Evolutionary conservation across 2,888 invertebrate genomes (phyloP).

Genomic region (Synergus umbraculus): DNA sequence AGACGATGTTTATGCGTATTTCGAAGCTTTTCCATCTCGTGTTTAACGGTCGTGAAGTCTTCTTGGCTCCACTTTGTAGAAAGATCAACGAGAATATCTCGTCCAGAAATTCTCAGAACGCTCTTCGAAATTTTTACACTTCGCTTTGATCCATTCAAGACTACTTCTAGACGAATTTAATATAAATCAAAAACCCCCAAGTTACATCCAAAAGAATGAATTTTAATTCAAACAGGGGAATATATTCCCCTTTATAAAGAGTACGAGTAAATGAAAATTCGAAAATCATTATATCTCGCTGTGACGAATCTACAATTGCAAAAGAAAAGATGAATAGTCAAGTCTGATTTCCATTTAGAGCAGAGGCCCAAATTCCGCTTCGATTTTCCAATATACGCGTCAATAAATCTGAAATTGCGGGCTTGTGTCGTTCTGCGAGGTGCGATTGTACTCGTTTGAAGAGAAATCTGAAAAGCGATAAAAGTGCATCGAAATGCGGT

Average conservation of each 20-base stretch:
- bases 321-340: constrained; percentile 24
- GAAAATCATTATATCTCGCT: not conserved
- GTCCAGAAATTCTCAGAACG: constrained; percentile 56
- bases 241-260: not conserved
- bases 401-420: constrained; percentile 39
- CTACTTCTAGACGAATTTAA: not conserved
- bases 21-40: constrained; percentile 53
- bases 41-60: constrained; percentile 58
- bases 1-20: constrained; percentile 46
- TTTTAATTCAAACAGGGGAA: not conserved
- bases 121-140: constrained; percentile 45
- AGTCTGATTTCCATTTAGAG: constrained; percentile 17
- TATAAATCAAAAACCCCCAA: not conserved
- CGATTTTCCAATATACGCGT: constrained; percentile 35
- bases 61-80: constrained; percentile 58
- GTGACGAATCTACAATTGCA: constrained; percentile 17
- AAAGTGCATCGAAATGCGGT: constrained; percentile 31
- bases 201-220: too few species aligned
- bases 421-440: constrained; percentile 22
- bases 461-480: constrained; percentile 38
- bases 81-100: constrained; percentile 55
- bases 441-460: constrained; percentile 28
- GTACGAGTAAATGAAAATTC: not conserved
- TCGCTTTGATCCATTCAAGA: not conserved
- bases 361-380: constrained; percentile 13